Base-by-base conservation (phyloP, 2,888 invertebrate genomes). In the Drosophila fungiperda region DNA sequence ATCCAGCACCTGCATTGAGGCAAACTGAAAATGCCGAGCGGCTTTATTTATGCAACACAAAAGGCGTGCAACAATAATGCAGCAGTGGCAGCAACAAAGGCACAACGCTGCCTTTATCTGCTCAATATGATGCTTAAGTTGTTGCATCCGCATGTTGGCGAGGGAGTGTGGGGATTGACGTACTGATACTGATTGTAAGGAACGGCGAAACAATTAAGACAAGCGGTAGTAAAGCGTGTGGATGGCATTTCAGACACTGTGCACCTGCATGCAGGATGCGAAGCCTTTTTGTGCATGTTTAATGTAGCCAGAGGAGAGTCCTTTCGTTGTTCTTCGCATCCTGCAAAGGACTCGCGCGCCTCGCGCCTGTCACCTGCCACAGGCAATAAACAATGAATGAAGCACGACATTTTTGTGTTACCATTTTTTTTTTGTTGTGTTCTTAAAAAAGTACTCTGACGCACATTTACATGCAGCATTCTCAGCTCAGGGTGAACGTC, bases 51-150 rank as follows among this genome's bases (percentile, higher is more conserved):
- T 69, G 60, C 54, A 55, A 35, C 45, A 78, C 67, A 68, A 79
- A 71, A 63, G 76, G 29, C 52, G 45, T 50, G 65, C 65, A 79
- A 63, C 64, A 67, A 65, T 64, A 53, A 68, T 50, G 76, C 54
- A 48, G 45, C 45, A 58, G 17, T 38, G 57, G 54, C 52, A 66
- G 32, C 68, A 78, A 80, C 63, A 72, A 66, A 68, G 42, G 40
- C 40, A 9, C 63, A 40, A 45, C 54, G 35, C 45, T 45, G 52
- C 65, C 67, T 71, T 80, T 76, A 76, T 70, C 73, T 65, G 77
- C 79, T 77, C 79, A 70, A 79, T 79, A 73, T 76, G 54, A 54
- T 48, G 77, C 79, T 73, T 79, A 79, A 79, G 80, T 73, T 77
- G 69, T 63, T 73, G 58, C 59, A 63, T 76, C 79, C 80, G 23